These are phyloP conservation scores for Phrynocephalus versicolor DNA, from an alignment of 2,113 vertebrate species.

Conservation along the genomic window DNA sequence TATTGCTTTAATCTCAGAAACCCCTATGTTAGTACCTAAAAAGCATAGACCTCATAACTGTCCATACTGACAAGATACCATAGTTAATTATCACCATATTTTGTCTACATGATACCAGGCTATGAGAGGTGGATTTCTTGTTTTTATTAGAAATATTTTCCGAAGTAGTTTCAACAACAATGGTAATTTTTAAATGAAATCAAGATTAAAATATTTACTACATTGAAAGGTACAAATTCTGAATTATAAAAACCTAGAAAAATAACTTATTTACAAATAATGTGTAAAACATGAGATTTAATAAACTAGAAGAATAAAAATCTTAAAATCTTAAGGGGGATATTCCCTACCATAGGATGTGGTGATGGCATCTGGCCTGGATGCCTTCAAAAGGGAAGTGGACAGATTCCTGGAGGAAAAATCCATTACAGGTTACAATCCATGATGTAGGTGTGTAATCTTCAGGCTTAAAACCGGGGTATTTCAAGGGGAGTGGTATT, in stretches of 20 bases:
- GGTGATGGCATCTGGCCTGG: no score
- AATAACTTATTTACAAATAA: constrained; percentile 25
- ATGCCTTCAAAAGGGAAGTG: no score
- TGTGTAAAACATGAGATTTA: neutral
- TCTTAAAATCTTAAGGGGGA: no score
- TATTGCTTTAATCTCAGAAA: no score
- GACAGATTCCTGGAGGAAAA: no score
- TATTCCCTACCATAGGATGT: no score
- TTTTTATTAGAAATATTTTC: constrained; percentile 5
- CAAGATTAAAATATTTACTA: constrained; percentile 9
- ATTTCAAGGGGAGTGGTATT: no score
- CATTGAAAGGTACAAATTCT: constrained; percentile 3
- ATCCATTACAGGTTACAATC: no score
- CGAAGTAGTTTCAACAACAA: neutral
- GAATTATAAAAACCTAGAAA: constrained; percentile 25
- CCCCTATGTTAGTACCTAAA: no score
- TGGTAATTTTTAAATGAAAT: constrained; percentile 25
- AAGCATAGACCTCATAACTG: no score
- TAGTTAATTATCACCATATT: neutral
- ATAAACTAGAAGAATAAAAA: neutral
- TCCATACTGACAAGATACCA: neutral
- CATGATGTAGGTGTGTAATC: no score
- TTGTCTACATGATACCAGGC: neutral
- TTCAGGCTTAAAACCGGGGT: no score
- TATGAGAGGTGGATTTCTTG: neutral